phyloP scores from a whole-genome alignment of 2,113 vertebrate species.

The Heterochromis multidens region DNA sequence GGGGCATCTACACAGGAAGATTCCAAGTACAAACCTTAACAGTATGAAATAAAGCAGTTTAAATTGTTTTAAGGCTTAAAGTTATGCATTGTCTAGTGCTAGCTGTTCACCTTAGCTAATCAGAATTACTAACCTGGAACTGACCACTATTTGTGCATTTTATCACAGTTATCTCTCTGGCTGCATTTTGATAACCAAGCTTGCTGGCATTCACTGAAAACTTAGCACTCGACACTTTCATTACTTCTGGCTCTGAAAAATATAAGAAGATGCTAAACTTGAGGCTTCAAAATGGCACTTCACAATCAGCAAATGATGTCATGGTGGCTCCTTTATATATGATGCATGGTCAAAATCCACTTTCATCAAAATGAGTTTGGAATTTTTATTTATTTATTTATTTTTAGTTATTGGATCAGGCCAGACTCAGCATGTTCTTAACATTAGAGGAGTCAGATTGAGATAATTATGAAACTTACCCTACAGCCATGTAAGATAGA shows the following conservation, averaged over 20 bases:
- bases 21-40: no score
- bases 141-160: no score
- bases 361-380: not conserved
- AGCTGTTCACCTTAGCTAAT: no score
- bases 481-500: not conserved
- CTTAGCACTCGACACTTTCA: not conserved
- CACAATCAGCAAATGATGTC: not conserved
- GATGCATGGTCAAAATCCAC: not conserved
- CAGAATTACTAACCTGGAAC: no score
- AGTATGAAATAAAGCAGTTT: no score
- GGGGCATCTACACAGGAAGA: no score
- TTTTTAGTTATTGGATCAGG: not conserved
- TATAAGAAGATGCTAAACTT: no score
- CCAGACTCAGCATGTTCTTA: not conserved
- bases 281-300: accelerated
- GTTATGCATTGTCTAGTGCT: no score
- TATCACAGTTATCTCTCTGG: no score
- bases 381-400: no score
- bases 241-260: no score
- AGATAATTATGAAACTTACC: not conserved
- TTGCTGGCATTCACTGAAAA: not conserved
- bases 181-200: not conserved
- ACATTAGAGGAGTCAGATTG: not conserved
- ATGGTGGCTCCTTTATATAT: not conserved
- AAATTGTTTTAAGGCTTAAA: no score